phyloP scores from a whole-genome alignment of 1,140 invertebrate genomes.

The Antheraea mylitta region DNA sequence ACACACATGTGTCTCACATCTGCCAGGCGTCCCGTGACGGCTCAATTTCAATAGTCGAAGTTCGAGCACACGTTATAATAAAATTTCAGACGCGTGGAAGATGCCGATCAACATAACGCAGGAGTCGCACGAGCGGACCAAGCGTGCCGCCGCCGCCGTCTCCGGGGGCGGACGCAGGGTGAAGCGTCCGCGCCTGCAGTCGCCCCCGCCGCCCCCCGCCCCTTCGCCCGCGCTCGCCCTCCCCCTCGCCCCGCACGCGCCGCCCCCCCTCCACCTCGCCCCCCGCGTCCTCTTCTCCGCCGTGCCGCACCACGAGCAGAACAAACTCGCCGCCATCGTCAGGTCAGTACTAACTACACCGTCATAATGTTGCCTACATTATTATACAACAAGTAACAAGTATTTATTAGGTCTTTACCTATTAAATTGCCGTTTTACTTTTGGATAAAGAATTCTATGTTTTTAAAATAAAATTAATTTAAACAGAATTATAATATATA shows the following conservation, averaged over 20 bases:
- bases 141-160: constrained; percentile 80
- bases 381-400: too few species aligned
- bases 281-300: constrained; percentile 80
- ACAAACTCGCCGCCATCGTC: constrained; percentile 59
- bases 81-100: constrained; percentile 90
- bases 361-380: too few species aligned
- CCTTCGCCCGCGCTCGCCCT: constrained; percentile 41
- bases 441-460: too few species aligned
- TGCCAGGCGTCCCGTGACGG: too few species aligned
- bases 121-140: constrained; percentile 90
- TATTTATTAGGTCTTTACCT: too few species aligned
- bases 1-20: too few species aligned
- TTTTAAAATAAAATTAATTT: too few species aligned
- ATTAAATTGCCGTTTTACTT: too few species aligned
- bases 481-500: too few species aligned
- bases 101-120: constrained; percentile 93
- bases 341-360: constrained; percentile 37
- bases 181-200: too few species aligned
- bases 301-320: constrained; percentile 30
- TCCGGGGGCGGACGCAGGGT: constrained; percentile 64
- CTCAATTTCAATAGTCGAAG: too few species aligned
- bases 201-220: constrained; percentile 60
- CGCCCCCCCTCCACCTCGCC: constrained; percentile 76
- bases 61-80: too few species aligned
- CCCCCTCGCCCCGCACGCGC: constrained; percentile 22